These are phyloP conservation scores for Sinohyriopsis cumingii DNA, from an alignment of 2,888 invertebrate species.

Conservation along the genomic window DNA sequence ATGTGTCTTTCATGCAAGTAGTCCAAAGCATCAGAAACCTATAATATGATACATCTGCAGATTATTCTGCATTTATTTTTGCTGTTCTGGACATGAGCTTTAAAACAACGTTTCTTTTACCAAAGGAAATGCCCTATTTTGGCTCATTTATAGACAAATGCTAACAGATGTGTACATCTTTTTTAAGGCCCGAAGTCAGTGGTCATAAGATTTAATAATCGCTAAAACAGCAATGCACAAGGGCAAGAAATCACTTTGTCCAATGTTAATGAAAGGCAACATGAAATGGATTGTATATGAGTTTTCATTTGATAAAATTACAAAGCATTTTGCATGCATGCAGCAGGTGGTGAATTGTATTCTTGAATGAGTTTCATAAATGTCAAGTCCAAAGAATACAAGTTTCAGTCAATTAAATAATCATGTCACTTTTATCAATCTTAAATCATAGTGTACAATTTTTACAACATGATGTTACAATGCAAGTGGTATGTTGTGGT, in stretches of 20 bases:
- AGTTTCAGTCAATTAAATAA: too few species aligned
- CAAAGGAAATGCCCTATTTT: too few species aligned
- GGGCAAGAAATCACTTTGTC: too few species aligned
- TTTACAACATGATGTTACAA: not conserved
- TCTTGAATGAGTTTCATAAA: too few species aligned
- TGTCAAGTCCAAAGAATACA: too few species aligned
- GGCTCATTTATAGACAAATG: not conserved
- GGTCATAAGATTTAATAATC: not conserved
- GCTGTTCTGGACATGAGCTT: not conserved
- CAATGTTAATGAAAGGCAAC: not conserved
- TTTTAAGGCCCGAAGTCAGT: not conserved
- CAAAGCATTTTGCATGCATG: too few species aligned
- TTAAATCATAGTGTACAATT: too few species aligned
- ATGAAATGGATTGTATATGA: too few species aligned
- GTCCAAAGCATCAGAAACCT: conserved; percentile 92
- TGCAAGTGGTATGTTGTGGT: not conserved
- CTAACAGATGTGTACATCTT: not conserved
- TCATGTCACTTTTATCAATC: too few species aligned
- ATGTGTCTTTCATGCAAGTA: conserved; percentile 94
- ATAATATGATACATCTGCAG: conserved; percentile 20
- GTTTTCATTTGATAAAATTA: too few species aligned
- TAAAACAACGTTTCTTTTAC: not conserved
- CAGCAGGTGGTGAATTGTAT: too few species aligned
- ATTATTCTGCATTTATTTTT: conserved; percentile 2
- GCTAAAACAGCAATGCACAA: not conserved